phyloP scores from a whole-genome alignment of 2,888 invertebrate genomes.

The Scrobipalpa costella region DNA sequence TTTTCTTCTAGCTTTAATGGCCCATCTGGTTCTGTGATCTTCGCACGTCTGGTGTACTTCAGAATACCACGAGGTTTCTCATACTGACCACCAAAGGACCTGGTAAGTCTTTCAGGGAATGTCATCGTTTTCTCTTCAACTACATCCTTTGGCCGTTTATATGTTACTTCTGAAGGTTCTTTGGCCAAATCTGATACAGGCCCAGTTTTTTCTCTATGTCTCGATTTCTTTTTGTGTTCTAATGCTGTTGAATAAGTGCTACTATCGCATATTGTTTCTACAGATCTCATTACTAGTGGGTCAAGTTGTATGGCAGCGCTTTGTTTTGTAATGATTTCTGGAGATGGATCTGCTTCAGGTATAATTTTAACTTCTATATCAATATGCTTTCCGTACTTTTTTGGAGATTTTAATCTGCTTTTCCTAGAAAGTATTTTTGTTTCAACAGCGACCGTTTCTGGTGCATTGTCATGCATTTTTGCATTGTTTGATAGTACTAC shows the following conservation, averaged over 20 bases:
- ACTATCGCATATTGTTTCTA: background rate
- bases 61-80: background rate
- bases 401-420: background rate
- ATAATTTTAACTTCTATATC: background rate
- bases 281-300: background rate
- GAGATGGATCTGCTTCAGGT: background rate
- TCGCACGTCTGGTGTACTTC: constrained; percentile 28
- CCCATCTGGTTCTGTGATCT: constrained; percentile 20
- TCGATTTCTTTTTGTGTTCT: background rate
- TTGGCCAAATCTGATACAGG: background rate
- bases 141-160: background rate
- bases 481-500: background rate
- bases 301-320: background rate
- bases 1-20: background rate
- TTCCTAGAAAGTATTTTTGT: background rate
- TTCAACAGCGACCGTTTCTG: background rate
- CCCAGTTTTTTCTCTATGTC: background rate
- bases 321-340: background rate
- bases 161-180: background rate
- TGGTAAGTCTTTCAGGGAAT: background rate
- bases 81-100: background rate
- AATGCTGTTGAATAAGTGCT: background rate
- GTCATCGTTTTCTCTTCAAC: background rate
- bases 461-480: background rate
- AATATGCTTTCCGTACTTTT: background rate